phyloP scores from a whole-genome alignment of 2,113 vertebrate species.

The Entosphenus tridentatus region DNA sequence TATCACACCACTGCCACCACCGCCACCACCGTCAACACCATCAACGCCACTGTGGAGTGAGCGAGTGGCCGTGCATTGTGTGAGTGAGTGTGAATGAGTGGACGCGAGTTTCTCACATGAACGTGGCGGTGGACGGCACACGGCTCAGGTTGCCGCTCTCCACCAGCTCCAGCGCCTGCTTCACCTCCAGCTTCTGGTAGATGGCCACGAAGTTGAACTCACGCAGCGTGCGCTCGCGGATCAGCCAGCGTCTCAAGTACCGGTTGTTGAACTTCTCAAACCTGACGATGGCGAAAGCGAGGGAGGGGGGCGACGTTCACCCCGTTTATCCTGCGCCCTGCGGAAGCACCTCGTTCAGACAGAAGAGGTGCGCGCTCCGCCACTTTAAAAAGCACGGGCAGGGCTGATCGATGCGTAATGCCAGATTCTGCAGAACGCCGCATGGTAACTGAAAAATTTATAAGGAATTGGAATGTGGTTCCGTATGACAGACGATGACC shows the following conservation, averaged over 20 bases:
- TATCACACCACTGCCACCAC: neutral
- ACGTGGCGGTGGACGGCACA: conserved; percentile 7
- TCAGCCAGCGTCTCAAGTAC: conserved; percentile 38
- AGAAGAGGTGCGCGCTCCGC: no score
- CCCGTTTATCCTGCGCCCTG: no score
- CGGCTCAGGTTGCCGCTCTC: conserved; percentile 20
- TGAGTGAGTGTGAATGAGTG: neutral
- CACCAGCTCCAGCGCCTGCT: conserved; percentile 26
- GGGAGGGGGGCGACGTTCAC: no score
- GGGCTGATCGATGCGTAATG: no score
- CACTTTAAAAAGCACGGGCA: no score
- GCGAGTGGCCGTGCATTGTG: neutral
- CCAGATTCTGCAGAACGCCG: no score
- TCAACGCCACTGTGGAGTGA: neutral
- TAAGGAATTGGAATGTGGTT: no score
- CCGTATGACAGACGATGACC: no score
- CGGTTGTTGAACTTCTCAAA: conserved; percentile 44
- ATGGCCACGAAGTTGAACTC: conserved; percentile 42
- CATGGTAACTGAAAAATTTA: no score
- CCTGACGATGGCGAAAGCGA: conserved; percentile 15
- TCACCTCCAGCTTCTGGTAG: conserved; percentile 44
- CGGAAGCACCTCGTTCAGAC: no score
- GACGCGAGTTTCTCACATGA: conserved; percentile 16
- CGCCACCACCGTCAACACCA: neutral
- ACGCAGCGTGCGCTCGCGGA: conserved; percentile 31